Evolutionary conservation across 92 coral and sea anemone species (phyloP).

Genomic region (Bergia sp.): DNA sequence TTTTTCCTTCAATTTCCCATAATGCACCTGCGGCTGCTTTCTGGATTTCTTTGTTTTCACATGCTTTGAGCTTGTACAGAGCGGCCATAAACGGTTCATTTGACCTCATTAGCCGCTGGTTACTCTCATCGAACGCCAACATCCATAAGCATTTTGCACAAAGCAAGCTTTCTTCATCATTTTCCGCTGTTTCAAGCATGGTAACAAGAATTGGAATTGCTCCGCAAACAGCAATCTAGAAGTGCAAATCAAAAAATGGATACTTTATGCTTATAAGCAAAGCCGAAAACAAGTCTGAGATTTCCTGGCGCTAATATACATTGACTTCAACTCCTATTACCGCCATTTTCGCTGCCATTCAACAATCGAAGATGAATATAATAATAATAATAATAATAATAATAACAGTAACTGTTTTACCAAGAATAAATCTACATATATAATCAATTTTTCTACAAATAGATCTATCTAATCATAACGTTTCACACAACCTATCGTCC

Average conservation of each 20-base stretch:
- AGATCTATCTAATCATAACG: too few species aligned
- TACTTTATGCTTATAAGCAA: too few species aligned
- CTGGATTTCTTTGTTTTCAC: constrained; percentile 47
- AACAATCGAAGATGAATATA: too few species aligned
- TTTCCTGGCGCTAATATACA: too few species aligned
- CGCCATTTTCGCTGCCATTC: too few species aligned
- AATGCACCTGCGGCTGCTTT: constrained; percentile 76
- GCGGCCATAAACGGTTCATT: constrained; percentile 42
- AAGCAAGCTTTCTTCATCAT: constrained; percentile 54
- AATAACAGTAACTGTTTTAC: too few species aligned
- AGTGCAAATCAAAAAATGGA: background rate
- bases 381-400: too few species aligned
- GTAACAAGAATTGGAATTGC: constrained; percentile 69
- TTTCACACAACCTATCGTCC: too few species aligned
- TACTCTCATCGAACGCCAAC: constrained; percentile 79
- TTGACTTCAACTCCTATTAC: too few species aligned
- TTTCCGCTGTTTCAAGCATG: constrained; percentile 63
- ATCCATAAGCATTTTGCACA: constrained; percentile 70
- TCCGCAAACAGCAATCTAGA: constrained; percentile 73
- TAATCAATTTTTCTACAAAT: too few species aligned
- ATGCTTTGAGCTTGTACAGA: constrained; percentile 57
- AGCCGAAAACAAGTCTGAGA: too few species aligned
- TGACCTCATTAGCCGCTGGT: constrained; percentile 47
- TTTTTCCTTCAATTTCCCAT: constrained; percentile 82
- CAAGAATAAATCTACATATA: too few species aligned